These are phyloP conservation scores for Rhinophrynus dorsalis DNA, from an alignment of 2,797 vertebrate species.

Conservation along the genomic window DNA sequence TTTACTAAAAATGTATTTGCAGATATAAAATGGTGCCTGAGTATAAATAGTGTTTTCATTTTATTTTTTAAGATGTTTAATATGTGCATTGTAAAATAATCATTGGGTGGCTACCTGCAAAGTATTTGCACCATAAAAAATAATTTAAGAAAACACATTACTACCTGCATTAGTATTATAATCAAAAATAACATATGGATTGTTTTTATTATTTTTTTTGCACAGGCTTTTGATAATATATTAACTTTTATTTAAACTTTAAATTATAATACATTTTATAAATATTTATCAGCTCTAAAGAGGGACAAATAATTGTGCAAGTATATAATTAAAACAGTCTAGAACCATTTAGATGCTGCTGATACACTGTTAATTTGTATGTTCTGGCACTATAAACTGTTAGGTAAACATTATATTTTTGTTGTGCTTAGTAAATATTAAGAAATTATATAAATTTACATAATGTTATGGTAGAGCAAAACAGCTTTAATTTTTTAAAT, in stretches of 20 bases:
- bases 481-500: background rate
- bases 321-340: conserved; percentile 4
- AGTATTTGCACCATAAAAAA: conserved; percentile 75
- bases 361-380: conserved; percentile 86
- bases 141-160: too few species aligned
- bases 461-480: background rate
- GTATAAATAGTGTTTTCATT: conserved; percentile 80
- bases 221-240: conserved; percentile 85
- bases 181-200: too few species aligned
- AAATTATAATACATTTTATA: conserved; percentile 84
- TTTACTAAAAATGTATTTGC: conserved; percentile 84
- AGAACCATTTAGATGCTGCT: conserved; percentile 91
- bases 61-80: conserved; percentile 68
- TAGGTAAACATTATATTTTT: too few species aligned
- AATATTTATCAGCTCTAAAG: conserved; percentile 79
- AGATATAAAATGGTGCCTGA: conserved; percentile 88
- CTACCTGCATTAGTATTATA: too few species aligned
- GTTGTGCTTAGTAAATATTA: too few species aligned
- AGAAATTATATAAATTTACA: background rate
- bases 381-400: conserved; percentile 87
- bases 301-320: conserved; percentile 72
- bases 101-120: conserved; percentile 70
- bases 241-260: conserved; percentile 98
- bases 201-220: conserved; percentile 92
- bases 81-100: conserved; percentile 83